phyloP scores from a whole-genome alignment of 2,113 vertebrate genomes.

The Cololabis saira region DNA sequence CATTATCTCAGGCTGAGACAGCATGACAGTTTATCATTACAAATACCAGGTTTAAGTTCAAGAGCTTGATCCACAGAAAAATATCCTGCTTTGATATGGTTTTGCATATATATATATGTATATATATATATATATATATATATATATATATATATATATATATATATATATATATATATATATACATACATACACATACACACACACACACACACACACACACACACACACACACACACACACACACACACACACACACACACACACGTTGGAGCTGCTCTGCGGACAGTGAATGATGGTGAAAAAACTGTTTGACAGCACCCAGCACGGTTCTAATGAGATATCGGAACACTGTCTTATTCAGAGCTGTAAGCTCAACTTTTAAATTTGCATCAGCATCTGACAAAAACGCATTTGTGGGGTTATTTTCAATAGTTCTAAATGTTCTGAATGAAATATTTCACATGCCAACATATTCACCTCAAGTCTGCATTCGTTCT shows the following conservation, averaged over 20 bases:
- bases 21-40: slow-evolving; percentile 34
- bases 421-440: not conserved
- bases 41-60: slow-evolving; percentile 21
- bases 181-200: too few species aligned
- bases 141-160: too few species aligned
- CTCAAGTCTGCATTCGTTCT: not conserved
- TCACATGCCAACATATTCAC: not conserved
- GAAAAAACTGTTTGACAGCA: slow-evolving; percentile 18
- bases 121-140: too few species aligned
- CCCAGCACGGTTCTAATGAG: slow-evolving; percentile 34
- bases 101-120: not conserved
- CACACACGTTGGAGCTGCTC: not conserved
- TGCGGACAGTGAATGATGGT: slow-evolving; percentile 9
- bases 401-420: not conserved
- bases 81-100: not conserved
- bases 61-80: slow-evolving; percentile 1
- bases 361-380: not conserved
- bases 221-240: too few species aligned
- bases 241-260: too few species aligned
- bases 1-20: slow-evolving; percentile 22
- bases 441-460: not conserved
- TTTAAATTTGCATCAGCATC: slow-evolving; percentile 25
- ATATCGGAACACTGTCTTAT: slow-evolving; percentile 6
- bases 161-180: too few species aligned
- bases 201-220: too few species aligned